A percentile compares a stretch with the other conserved stretches of the same genome.
Evolutionary conservation across 2,888 invertebrate species (phyloP).

Genomic region (Meganola albula): DNA sequence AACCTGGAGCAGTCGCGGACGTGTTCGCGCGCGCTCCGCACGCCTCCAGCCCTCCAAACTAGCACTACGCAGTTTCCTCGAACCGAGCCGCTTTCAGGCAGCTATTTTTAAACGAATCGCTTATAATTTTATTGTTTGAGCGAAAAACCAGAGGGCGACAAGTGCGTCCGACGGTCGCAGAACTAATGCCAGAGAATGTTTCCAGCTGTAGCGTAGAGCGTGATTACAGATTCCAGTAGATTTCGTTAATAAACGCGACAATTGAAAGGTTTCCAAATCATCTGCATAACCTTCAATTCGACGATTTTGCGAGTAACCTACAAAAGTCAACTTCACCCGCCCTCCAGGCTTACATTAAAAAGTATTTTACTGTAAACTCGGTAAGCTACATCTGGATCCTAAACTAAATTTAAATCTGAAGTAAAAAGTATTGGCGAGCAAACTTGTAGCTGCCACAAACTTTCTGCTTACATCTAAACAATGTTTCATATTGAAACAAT

Average conservation of each 20-base stretch:
- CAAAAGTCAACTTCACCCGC: conserved; percentile 9
- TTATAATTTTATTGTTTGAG: conserved; percentile 76
- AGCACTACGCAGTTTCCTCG: conserved; percentile 46
- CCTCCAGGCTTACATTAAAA: conserved; percentile 2
- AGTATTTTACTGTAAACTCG: conserved; percentile 1
- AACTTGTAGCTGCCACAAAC: conserved; percentile 11
- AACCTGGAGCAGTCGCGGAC: conserved; percentile 60
- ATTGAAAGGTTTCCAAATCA: conserved; percentile 33
- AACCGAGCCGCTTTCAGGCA: conserved; percentile 38
- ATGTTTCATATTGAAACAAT: too few relatives aligned
- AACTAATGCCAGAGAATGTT: conserved; percentile 59
- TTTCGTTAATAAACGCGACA: conserved; percentile 25
- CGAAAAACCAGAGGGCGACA: conserved; percentile 68
- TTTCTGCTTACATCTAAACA: too few relatives aligned
- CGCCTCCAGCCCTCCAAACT: conserved; percentile 63
- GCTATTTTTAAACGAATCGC: conserved; percentile 68
- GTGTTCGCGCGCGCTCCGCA: conserved; percentile 58
- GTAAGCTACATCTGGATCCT: conserved; percentile 11
- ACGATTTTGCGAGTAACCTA: conserved; percentile 8
- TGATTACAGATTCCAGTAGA: conserved; percentile 33
- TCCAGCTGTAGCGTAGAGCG: conserved; percentile 42
- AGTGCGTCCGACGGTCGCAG: conserved; percentile 60
- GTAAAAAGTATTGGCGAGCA: conserved; percentile 17
- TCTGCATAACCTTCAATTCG: conserved; percentile 22
- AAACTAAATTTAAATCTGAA: conserved; percentile 11